Evolutionary conservation across 2,797 vertebrate genomes (phyloP).

Genomic region (Brachymystax lenok): DNA sequence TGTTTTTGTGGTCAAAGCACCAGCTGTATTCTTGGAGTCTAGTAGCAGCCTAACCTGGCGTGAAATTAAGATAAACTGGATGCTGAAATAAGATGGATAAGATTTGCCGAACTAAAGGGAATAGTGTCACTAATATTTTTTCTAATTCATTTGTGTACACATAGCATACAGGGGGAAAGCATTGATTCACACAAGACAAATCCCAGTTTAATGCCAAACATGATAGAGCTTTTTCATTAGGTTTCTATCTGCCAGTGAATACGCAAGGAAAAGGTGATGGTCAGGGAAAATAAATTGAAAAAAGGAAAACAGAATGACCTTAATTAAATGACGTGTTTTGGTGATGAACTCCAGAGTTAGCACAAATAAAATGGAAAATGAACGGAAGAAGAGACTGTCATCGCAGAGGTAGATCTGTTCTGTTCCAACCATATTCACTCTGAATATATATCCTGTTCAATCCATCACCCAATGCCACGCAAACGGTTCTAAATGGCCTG

Average conservation of each 20-base stretch:
- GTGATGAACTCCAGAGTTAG: background rate
- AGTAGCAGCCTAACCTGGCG: background rate
- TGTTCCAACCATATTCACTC: background rate
- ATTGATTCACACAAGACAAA: background rate
- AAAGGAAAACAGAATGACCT: background rate
- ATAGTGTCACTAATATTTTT: too few relatives aligned
- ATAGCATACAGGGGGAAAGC: too few relatives aligned
- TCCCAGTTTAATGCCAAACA: background rate
- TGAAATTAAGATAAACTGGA: background rate
- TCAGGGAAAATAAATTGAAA: background rate
- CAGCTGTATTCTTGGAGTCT: background rate
- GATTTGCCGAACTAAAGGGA: background rate
- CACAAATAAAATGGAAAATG: background rate
- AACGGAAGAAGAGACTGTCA: background rate
- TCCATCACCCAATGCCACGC: slow-evolving; percentile 15
- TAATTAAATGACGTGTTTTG: background rate
- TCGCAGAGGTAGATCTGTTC: background rate
- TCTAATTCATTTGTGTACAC: too few relatives aligned
- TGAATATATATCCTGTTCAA: too few relatives aligned
- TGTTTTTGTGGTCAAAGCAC: slow-evolving; percentile 11
- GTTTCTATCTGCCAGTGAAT: background rate
- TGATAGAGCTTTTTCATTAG: background rate
- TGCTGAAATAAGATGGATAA: background rate
- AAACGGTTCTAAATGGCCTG: slow-evolving; percentile 12
- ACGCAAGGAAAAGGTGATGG: background rate